Base-by-base conservation (phyloP, 2,888 invertebrate genomes). In the Tipula helvola region DNA sequence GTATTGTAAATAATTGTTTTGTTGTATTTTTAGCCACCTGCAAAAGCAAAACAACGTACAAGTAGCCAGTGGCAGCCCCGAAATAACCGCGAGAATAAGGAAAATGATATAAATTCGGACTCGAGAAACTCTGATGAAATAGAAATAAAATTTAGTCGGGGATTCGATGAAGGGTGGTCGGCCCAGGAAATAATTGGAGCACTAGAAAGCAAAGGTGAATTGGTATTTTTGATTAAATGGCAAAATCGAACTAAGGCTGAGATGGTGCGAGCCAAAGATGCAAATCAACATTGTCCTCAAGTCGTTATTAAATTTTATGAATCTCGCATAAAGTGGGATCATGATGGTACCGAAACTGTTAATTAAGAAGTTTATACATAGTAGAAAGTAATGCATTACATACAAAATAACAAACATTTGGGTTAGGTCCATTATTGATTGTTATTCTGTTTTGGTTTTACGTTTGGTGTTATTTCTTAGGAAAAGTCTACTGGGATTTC, bases 301-400 rank as follows among this genome's bases (percentile, higher is more conserved):
- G 84, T 84, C n/a, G 84, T 84, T 41, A 84, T 84, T 41, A 84
- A 84, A 84, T 84, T 84, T 84, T 84, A 84, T 84, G 84, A 84
- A 84, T 84, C 84, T n/a, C 36, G 84, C 36, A 84, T 84, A 2
- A 84, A 84, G n/a, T 84, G 84, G 84, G 84, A 84, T 39, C 36
- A 36, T 18, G 84, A 84, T 39, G 41, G 84, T 39, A 39, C 39
- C 36, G 84, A 84, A 84, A 39, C 84, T 39, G 84, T 84, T 36
- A 84, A 84, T 41, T 84, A 84, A 84, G 28, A 28, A 71, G 28
- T 28, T 28, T 28, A 28, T 28, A 28, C 1, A 13, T 28, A 71
- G 71, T 28, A 8, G 8, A 44, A 71, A 71, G 10, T 71, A 71
- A 18, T 71, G 28, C 71, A 71, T 3, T 52, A 39, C 39, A 39